A percentile compares a stretch with the other conserved stretches of the same genome.
Evolutionary conservation across 2,113 vertebrate genomes (phyloP).

Genomic region (Electrona antarctica): DNA sequence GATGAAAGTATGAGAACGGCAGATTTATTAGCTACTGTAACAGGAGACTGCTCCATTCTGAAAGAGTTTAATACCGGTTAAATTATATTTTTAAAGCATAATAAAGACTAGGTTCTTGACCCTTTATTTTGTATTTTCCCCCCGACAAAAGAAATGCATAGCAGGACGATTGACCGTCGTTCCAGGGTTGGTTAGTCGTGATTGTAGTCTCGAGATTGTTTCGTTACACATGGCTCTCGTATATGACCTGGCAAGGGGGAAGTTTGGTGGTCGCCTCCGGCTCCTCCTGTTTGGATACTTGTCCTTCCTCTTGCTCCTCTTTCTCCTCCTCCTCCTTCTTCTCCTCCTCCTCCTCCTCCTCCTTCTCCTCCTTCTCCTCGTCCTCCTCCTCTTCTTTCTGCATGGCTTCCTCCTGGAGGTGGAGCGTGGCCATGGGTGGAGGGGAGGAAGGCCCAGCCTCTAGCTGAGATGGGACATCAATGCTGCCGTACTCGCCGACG

Average conservation of each 20-base stretch:
- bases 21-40: neutral
- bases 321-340: neutral
- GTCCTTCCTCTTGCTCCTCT: conserved; percentile 19
- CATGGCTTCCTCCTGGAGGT: conserved; percentile 33
- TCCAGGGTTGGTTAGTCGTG: neutral
- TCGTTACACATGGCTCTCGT: conserved; percentile 96
- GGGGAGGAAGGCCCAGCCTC: conserved; percentile 59
- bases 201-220: neutral
- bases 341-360: neutral
- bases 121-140: conserved; percentile 18
- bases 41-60: conserved; percentile 32
- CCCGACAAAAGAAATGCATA: conserved; percentile 65
- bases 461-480: conserved; percentile 73
- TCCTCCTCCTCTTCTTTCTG: neutral
- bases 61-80: conserved; percentile 17
- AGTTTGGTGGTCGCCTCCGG: conserved; percentile 27
- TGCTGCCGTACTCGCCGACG: conserved; percentile 65
- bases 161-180: conserved; percentile 33
- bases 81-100: conserved; percentile 1
- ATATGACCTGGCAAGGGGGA: conserved; percentile 82
- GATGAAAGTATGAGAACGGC: conserved; percentile 36
- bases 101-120: conserved; percentile 43
- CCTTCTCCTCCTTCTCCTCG: conserved; percentile 23
- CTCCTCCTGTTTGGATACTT: neutral
- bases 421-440: neutral